A percentile compares a stretch with the other conserved stretches of the same genome.
Conservation (phyloP, 2,113 vertebrate genomes). For the Mirza zaza region DNA sequence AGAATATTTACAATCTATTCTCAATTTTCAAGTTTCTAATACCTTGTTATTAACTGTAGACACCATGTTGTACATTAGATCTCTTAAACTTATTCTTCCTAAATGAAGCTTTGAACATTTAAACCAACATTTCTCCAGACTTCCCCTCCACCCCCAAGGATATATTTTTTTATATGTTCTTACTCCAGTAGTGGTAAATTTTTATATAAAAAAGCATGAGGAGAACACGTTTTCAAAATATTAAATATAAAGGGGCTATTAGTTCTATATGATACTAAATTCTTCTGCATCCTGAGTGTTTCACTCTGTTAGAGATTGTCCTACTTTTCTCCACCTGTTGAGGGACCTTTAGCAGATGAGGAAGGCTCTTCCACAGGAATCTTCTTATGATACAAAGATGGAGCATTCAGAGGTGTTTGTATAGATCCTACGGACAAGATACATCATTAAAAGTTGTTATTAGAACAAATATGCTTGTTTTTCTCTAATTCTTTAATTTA, state of each 20-base stretch:
- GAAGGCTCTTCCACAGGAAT: neutral
- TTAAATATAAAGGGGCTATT: neutral
- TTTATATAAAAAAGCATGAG: neutral
- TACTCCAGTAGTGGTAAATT: neutral
- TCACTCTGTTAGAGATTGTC: neutral
- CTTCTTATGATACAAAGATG: conserved; percentile 1
- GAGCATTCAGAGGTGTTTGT: conserved; percentile 54
- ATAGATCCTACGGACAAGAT: neutral
- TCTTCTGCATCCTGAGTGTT: neutral
- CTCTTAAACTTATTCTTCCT: neutral
- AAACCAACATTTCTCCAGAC: neutral
- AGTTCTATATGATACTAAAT: neutral
- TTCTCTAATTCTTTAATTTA: neutral
- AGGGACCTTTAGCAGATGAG: neutral
- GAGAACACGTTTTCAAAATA: neutral
- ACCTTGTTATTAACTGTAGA: neutral
- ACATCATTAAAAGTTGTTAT: neutral
- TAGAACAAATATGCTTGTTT: neutral
- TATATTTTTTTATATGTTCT: neutral
- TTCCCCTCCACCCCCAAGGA: neutral
- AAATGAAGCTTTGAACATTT: neutral
- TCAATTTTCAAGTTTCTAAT: neutral
- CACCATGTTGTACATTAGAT: neutral
- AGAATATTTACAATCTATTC: neutral
- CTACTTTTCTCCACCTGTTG: neutral